phyloP scores from a whole-genome alignment of 2,113 vertebrate genomes.

The Daubentonia madagascariensis region DNA sequence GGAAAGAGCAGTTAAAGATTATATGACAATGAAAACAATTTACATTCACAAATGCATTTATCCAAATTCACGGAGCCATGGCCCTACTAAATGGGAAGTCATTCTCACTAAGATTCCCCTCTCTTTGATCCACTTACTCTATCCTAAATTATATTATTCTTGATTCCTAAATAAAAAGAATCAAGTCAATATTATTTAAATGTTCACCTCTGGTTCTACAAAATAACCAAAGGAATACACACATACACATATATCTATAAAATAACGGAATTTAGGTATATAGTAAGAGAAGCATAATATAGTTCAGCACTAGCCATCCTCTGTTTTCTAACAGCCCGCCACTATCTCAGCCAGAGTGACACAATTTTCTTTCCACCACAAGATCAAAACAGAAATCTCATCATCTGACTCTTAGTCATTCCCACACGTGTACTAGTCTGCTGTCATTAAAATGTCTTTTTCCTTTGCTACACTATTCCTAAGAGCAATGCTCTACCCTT shows the following conservation, averaged over 20 bases:
- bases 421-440: conserved; percentile 1
- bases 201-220: neutral
- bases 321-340: neutral
- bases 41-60: neutral
- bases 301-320: neutral
- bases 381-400: conserved; percentile 42
- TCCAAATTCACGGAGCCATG: neutral
- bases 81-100: neutral
- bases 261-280: neutral
- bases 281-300: neutral
- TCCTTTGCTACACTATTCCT: neutral
- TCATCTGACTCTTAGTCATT: conserved; percentile 60
- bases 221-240: neutral
- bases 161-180: neutral
- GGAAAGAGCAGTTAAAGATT: neutral
- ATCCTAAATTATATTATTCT: neutral
- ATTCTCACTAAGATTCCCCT: neutral
- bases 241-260: neutral
- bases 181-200: conserved; percentile 33
- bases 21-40: neutral
- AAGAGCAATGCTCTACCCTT: neutral
- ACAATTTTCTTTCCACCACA: conserved; percentile 42
- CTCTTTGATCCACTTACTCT: neutral
- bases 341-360: neutral
- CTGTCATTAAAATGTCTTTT: neutral